phyloP scores from a whole-genome alignment of 2,113 vertebrate genomes.

The Coregonus clupeaformis region DNA sequence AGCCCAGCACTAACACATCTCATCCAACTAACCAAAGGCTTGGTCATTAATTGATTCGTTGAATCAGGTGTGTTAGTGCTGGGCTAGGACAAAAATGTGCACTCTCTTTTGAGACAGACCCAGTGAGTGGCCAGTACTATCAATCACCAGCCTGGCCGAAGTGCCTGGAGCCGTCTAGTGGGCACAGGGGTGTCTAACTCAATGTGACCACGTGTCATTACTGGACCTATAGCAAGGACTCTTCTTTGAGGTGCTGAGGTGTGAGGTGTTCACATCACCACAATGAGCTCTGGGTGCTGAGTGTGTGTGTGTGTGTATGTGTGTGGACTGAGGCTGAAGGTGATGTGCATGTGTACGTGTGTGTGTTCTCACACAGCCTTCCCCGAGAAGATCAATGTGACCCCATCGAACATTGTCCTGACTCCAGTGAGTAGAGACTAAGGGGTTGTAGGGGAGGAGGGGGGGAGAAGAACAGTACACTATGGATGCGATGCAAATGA shows the following conservation, averaged over 20 bases:
- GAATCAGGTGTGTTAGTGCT: too few species aligned
- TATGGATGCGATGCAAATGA: slow-evolving; percentile 75
- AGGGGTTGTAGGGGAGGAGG: slow-evolving; percentile 21
- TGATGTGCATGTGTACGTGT: not conserved
- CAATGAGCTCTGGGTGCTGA: not conserved
- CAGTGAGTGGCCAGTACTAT: not conserved
- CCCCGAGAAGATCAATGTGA: slow-evolving; percentile 62
- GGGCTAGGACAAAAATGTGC: too few species aligned
- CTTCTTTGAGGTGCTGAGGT: not conserved
- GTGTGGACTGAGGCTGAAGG: not conserved
- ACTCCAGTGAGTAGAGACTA: slow-evolving; percentile 45
- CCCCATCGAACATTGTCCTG: slow-evolving; percentile 55
- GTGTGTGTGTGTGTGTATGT: not conserved
- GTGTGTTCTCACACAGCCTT: slow-evolving; percentile 28
- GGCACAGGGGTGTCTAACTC: not conserved
- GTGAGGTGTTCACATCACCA: not conserved
- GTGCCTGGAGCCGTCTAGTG: not conserved
- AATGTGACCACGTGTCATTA: not conserved
- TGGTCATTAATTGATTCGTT: too few species aligned
- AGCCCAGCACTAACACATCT: too few species aligned
- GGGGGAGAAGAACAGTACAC: slow-evolving; percentile 48
- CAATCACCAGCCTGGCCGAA: slow-evolving; percentile 1
- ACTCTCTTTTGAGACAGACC: too few species aligned
- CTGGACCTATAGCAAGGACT: not conserved
- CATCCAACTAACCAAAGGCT: too few species aligned